Base-by-base conservation (phyloP, 2,888 invertebrate genomes). In the Apodemia hepburni region DNA sequence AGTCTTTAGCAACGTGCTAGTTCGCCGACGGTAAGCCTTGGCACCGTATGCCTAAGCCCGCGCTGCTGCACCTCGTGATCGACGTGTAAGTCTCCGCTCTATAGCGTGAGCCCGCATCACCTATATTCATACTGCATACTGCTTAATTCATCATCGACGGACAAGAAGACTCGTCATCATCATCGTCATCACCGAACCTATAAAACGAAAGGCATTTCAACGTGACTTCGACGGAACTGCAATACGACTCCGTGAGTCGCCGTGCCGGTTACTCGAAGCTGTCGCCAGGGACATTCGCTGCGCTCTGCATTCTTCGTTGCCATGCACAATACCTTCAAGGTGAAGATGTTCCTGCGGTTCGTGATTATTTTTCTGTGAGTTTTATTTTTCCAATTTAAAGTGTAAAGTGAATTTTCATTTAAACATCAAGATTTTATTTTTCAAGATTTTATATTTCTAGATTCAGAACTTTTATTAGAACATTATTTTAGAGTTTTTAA, bases 1-100 rank as follows among this genome's bases (percentile, higher is more conserved):
- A n/a, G n/a, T 49, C 49, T 18, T 17, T 18, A 9, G 18, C 18
- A 9, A 49, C 8, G 49, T 18, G 49, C 49, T 49, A 49, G 49
- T 49, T 47, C 11, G 49, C 4, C 49, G 49, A 49, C 49, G 49
- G 9, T 49, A 49, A 49, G 49, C 18, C 47, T 47, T 47, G 47
- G 47, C 17, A 49, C 49, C 49, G 9, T 49, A 49, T 49, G 49
- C 49, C 49, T 17, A 49, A 49, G 49, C 49, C 49, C 49, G 49
- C 49, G 9, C 49, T 17, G 7, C 22, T 22, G 22, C 22, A 49
- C 49, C 3, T 49, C 22, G 22, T 11, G 49, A 11, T 49, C 18
- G 49, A 49, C 49, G 49, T 11, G 11, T 49, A 45, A 45, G 45
- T n/a, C 49, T 49, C 49, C 49, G 18, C 49, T 49, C 3, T 49